Evolutionary conservation across 2,797 vertebrate species (phyloP), one percentile per base, ranked within the genome.

Genomic region (Tachyglossus aculeatus): DNA sequence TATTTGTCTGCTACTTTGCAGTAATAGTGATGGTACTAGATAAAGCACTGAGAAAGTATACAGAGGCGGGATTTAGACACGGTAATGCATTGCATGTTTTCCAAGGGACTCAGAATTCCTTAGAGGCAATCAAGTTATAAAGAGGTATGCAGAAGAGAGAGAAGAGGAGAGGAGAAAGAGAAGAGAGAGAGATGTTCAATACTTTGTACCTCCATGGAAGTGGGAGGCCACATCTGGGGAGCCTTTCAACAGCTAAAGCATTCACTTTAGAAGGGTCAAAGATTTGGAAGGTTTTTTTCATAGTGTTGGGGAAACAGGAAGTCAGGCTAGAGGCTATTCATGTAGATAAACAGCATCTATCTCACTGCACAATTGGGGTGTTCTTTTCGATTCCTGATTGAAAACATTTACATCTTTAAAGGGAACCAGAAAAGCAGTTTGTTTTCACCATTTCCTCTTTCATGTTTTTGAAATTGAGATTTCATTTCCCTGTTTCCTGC

Each of bases 391-490:
- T 48, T 48, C 45, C n/a, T 29, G 9, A 9, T 13, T 6, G 45
- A 48, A 48, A 31, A 3, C 18, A 15, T 48, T 48, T 3, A 36
- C 24, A 37, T 33, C 6, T 2, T 38, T 43, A 8, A 21, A 50
- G 52, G 22, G 47, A 16, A 29, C 14, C 21, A 19, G n/a, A 38
- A 52, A 44, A 39, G 11, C 33, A 2, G 4, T 25, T 67, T 21
- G 19, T 29, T 48, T 48, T 48, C 31, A 19, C 27, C 13, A 31
- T 48, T 27, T 48, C 27, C 21, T 67, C 14, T 18, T 7, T 14
- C 67, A n/a, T n/a, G n/a, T 10, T 44, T 65, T 56, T 62, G 7
- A 48, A 16, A 52, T 66, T 69, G 62, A 60, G 65, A 56, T 24
- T 15, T 34, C 25, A 13, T 36, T 60, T 50, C 4, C 7, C 11